Evolutionary conservation across 2,797 vertebrate species (phyloP), one percentile per base, ranked within the genome.

Genomic region (Parambassis ranga): DNA sequence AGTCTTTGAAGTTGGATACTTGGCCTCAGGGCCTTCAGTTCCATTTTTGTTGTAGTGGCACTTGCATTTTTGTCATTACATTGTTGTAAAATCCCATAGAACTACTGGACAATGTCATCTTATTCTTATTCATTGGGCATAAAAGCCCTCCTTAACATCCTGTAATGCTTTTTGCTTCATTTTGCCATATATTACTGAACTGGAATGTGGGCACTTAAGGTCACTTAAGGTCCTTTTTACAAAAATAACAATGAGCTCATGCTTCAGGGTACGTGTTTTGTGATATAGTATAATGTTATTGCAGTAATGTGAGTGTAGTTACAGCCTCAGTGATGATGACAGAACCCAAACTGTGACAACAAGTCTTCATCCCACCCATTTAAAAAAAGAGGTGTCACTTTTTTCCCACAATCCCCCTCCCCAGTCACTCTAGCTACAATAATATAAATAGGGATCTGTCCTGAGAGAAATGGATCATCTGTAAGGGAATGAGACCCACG

Each of bases 1-100:
- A 66, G 11, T 67, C 83, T 89, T 89, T 87, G 81, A 87, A 85
- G 81, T 81, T 30, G 18, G 51, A 75, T 55, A 50, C 59, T 75
- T 76, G 7, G 64, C 86, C 69, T 68, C 33, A 0, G 62, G 81
- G 53, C 31, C 6, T 69, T 72, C 14, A 68, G 35, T 26, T 71
- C 39, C 32, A 32, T 52, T 56, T 83, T 52, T 74, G 55, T 73
- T 68, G 46, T 79, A 65, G 44, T 48, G 28, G 44, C 13, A 15
- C 35, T 60, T 36, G 32, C 20, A 26, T 69, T 75, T 41, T 66
- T 73, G 43, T 68, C 79, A 50, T 78, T 43, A 6, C 3, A 1
- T 28, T 42, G 46, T 65, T 7, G 5, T 67, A 51, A 49, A 2
- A 16, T 51, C 70, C 10, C 27, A 10, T 33, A 60, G 39, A 71